Evolutionary conservation across 2,113 vertebrate species (phyloP).

Genomic region (Pygoscelis antarcticus): DNA sequence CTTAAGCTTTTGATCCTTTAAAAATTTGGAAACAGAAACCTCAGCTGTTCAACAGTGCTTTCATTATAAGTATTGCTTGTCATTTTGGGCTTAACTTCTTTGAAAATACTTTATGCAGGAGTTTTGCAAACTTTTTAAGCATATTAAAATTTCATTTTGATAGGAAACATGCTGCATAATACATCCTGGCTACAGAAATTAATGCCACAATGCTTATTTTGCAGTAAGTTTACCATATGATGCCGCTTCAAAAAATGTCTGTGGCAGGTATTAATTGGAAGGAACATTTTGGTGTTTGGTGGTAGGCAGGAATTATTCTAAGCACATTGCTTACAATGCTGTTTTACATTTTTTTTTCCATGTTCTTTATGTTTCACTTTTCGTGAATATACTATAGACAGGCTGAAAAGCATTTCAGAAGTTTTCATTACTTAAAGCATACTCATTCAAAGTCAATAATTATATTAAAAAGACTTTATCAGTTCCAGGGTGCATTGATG

Average conservation of each 20-base stretch:
- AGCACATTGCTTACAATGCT: background rate
- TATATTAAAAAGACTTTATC: background rate
- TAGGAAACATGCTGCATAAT: background rate
- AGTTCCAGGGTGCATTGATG: background rate
- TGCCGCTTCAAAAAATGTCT: background rate
- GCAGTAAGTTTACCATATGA: background rate
- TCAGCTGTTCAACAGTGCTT: constrained; percentile 1
- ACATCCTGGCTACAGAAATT: background rate
- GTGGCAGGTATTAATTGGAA: background rate
- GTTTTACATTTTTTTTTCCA: background rate
- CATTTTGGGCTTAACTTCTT: constrained; percentile 9
- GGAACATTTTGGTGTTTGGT: background rate
- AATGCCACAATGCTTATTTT: background rate
- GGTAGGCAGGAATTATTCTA: background rate
- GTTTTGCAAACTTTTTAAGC: background rate
- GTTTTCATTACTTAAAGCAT: background rate
- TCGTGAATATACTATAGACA: background rate
- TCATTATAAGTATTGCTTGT: background rate
- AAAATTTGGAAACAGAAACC: constrained; percentile 16
- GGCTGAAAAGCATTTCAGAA: background rate
- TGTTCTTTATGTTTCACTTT: background rate
- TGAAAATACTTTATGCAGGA: background rate
- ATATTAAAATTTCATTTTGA: background rate
- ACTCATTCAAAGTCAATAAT: background rate
- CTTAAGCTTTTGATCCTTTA: constrained; percentile 15